These are phyloP conservation scores for Trisateles emortualis DNA, from an alignment of 2,888 invertebrate species.

Conservation along the genomic window DNA sequence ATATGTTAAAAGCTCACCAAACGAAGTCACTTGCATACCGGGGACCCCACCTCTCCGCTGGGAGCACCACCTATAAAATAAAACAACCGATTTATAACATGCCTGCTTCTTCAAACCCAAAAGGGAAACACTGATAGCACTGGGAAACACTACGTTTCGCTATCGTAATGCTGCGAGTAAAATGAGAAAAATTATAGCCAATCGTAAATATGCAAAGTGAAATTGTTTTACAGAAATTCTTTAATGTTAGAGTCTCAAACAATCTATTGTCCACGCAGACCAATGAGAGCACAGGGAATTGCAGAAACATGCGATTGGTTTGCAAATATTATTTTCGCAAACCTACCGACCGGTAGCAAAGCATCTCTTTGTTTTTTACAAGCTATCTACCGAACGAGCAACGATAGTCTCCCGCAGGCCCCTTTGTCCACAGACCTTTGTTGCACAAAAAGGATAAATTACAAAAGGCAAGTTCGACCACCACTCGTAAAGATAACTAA, in stretches of 20 bases:
- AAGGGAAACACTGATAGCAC: constrained; percentile 80
- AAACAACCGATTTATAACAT: constrained; percentile 84
- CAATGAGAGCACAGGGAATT: constrained; percentile 67
- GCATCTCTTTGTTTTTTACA: constrained; percentile 67
- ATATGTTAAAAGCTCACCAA: constrained; percentile 80
- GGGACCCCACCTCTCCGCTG: constrained; percentile 64
- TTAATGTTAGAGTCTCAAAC: constrained; percentile 51
- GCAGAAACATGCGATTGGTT: constrained; percentile 78
- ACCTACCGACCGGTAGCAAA: constrained; percentile 69
- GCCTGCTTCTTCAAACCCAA: constrained; percentile 75
- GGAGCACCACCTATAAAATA: constrained; percentile 84
- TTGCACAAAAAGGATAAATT: constrained; percentile 80
- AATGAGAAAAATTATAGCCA: constrained; percentile 60
- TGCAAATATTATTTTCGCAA: constrained; percentile 84
- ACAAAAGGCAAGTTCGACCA: constrained; percentile 77
- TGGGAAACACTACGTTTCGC: constrained; percentile 58
- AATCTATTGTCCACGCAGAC: constrained; percentile 73
- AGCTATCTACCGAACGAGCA: constrained; percentile 60
- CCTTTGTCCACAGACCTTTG: constrained; percentile 78
- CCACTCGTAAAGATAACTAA: constrained; percentile 81
- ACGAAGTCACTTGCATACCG: constrained; percentile 60
- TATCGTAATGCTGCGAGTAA: constrained; percentile 60
- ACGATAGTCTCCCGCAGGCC: constrained; percentile 64
- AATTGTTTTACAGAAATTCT: constrained; percentile 56
- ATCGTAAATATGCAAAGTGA: constrained; percentile 65